phyloP scores from a whole-genome alignment of 2,797 vertebrate species.

The Masticophis lateralis region DNA sequence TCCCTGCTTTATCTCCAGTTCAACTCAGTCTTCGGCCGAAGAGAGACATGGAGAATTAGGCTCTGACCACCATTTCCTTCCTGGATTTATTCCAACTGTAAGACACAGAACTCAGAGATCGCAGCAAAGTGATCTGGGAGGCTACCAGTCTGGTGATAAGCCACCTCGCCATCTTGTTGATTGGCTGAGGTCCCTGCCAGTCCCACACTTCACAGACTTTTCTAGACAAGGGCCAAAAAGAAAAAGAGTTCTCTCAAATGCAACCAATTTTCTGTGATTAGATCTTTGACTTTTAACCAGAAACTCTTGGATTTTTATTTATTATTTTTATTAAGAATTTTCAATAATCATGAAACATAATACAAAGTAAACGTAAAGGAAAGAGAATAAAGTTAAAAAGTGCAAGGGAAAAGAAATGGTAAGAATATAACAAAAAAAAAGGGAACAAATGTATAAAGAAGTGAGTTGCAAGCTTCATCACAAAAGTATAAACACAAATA shows the following conservation, averaged over 20 bases:
- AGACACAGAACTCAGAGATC: too few relatives aligned
- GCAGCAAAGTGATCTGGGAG: too few relatives aligned
- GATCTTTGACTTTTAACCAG: neutral
- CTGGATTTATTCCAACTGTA: too few relatives aligned
- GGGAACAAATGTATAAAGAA: neutral
- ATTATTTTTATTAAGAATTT: neutral
- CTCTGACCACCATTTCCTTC: too few relatives aligned
- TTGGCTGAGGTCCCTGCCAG: too few relatives aligned
- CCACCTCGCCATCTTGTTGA: too few relatives aligned
- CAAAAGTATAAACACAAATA: neutral
- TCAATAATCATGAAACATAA: neutral
- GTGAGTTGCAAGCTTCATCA: neutral
- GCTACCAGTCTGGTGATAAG: too few relatives aligned
- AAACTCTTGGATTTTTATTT: neutral
- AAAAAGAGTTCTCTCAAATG: neutral
- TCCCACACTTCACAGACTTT: too few relatives aligned
- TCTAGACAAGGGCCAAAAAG: neutral
- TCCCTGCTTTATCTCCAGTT: too few relatives aligned
- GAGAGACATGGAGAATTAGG: too few relatives aligned
- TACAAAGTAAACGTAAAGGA: neutral
- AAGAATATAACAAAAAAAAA: neutral
- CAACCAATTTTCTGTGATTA: neutral
- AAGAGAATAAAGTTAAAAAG: neutral
- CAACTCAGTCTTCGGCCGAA: too few relatives aligned
- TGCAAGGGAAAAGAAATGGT: neutral